A percentile compares a stretch with the other conserved stretches of the same genome.
Evolutionary conservation across 2,797 vertebrate genomes (phyloP).

Genomic region (Apodemus agrarius): DNA sequence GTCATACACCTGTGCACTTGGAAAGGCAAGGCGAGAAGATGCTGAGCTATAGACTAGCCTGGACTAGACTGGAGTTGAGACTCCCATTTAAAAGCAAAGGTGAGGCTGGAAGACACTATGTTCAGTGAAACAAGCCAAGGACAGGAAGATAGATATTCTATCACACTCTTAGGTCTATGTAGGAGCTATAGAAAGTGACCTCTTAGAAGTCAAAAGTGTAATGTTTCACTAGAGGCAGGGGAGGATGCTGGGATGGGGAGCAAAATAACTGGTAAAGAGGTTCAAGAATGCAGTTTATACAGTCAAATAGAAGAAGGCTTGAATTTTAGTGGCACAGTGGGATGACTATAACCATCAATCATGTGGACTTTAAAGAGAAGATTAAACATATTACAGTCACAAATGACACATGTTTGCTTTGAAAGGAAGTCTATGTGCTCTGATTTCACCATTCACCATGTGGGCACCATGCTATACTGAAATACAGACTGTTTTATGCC

Average conservation of each 20-base stretch:
- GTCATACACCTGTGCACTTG: not conserved
- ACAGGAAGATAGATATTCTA: not conserved
- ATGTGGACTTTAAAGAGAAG: not conserved
- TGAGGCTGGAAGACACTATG: not conserved
- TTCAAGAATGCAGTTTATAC: not conserved
- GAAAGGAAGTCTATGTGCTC: not conserved
- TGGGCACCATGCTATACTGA: not conserved
- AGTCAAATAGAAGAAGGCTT: not conserved
- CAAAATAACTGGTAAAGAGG: not conserved
- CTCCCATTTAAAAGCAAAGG: not conserved
- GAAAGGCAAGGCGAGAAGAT: not conserved
- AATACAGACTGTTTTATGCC: not conserved
- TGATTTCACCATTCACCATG: not conserved
- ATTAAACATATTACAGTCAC: not conserved
- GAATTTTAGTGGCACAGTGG: not conserved
- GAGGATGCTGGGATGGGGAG: not conserved
- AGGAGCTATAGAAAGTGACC: not conserved
- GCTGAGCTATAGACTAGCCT: not conserved
- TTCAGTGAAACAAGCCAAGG: not conserved
- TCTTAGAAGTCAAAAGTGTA: not conserved
- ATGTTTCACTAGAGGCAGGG: not conserved
- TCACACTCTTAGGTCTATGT: not conserved
- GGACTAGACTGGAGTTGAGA: not conserved
- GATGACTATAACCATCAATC: not conserved
- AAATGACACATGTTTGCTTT: not conserved